Evolutionary conservation across 1,140 invertebrate species (phyloP).

Genomic region (Neomicropteryx cornuta): DNA sequence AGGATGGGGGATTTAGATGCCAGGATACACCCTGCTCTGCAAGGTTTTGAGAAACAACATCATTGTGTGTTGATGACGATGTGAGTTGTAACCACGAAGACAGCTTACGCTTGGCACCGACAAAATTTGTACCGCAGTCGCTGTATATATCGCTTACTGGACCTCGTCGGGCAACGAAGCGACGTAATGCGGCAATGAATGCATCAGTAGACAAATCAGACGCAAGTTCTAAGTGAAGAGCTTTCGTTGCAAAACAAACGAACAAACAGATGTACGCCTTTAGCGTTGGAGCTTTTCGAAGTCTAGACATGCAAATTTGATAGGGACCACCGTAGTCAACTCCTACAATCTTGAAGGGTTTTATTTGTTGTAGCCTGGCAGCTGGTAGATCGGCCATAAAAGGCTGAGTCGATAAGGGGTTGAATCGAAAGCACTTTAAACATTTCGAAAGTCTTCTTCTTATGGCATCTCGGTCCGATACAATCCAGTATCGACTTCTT

Average conservation of each 20-base stretch:
- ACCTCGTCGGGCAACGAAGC: constrained; percentile 21
- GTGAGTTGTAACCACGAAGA: no score
- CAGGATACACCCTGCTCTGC: no score
- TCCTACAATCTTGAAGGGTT: neutral
- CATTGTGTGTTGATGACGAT: no score
- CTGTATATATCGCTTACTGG: neutral
- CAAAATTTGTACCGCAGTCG: constrained; percentile 7
- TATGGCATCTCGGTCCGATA: neutral
- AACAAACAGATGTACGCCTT: constrained; percentile 28
- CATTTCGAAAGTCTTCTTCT: neutral
- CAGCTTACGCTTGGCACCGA: no score
- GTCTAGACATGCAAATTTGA: no score
- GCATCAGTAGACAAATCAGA: constrained; percentile 10
- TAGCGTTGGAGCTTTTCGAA: no score
- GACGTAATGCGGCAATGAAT: constrained; percentile 22
- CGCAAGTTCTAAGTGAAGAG: constrained; percentile 21
- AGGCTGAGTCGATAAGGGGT: neutral
- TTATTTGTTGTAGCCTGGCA: neutral
- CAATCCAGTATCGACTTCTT: neutral
- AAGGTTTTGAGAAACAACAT: no score
- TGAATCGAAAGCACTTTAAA: neutral
- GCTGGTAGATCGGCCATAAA: constrained; percentile 5
- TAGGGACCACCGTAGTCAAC: constrained; percentile 6
- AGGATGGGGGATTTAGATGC: no score
- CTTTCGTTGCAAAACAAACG: constrained; percentile 20